A percentile compares a stretch with the other conserved stretches of the same genome.
Evolutionary conservation across 2,797 vertebrate genomes (phyloP).

Genomic region (Gastrophryne carolinensis): DNA sequence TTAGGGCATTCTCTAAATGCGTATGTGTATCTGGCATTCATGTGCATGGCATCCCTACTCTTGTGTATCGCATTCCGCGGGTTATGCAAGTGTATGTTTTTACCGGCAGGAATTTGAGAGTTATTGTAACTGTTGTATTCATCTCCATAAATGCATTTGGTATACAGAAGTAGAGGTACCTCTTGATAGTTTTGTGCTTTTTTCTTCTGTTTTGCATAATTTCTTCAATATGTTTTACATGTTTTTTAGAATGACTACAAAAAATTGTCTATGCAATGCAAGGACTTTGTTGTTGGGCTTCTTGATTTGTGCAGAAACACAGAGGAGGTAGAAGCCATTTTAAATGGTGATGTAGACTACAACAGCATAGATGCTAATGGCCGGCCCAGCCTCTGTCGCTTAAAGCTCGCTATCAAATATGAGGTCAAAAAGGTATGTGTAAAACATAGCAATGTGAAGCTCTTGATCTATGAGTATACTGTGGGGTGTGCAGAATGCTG

Average conservation of each 20-base stretch:
- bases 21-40: too few relatives aligned
- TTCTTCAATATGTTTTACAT: conserved; percentile 30
- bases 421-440: conserved; percentile 93
- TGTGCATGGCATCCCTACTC: too few relatives aligned
- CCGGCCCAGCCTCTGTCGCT: conserved; percentile 85
- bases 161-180: not conserved
- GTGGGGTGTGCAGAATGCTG: too few relatives aligned
- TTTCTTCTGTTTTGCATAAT: not conserved
- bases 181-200: not conserved
- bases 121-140: too few relatives aligned
- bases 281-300: conserved; percentile 96
- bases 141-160: not conserved
- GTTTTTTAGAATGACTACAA: conserved; percentile 90
- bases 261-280: conserved; percentile 94
- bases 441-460: not conserved
- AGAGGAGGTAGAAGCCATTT: conserved; percentile 95
- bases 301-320: conserved; percentile 96
- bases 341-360: conserved; percentile 85
- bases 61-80: too few relatives aligned
- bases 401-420: conserved; percentile 97
- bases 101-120: too few relatives aligned
- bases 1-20: too few relatives aligned
- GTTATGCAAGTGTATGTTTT: too few relatives aligned
- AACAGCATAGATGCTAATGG: conserved; percentile 69
- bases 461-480: too few relatives aligned